Base-by-base conservation (phyloP, 2,888 invertebrate species). In the Pheosia tremula region DNA sequence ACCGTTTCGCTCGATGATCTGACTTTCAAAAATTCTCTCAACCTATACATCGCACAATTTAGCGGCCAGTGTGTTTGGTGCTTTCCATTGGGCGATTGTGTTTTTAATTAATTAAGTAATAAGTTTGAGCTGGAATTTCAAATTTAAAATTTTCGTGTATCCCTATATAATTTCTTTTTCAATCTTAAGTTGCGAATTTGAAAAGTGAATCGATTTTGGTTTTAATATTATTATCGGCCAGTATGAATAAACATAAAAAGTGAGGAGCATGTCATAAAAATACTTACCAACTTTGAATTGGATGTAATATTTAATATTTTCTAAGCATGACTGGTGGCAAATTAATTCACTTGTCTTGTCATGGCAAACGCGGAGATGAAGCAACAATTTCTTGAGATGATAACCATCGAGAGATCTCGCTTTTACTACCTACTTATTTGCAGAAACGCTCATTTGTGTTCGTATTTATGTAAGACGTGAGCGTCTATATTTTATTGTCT, bases 1-100 rank as follows among this genome's bases (percentile, higher is more conserved):
- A 80, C 75, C 87, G 92, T 91, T 82, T 84, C 90, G 90, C 84
- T 88, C 66, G 75, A 67, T 88, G 86, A 76, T 68, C 81, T 80
- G 80, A 91, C 91, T 92, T 93, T 92, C 92, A 86, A 93, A 93
- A 93, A 90, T 85, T 83, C 86, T 85, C 86, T 81, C 76, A 78
- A 78, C 81, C 77, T 81, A 79, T 79, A 75, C 80, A 69, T 60
- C 67, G 72, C 74, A 79, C 82, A 83, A 84, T 81, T 79, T 24
- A 24, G 76, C 77, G 69, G 73, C 72, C 82, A 86, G 86, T 87
- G 72, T 77, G 81, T 84, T 82, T 77, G 76, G 63, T 72, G 72
- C 74, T 74, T 67, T 75, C 74, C 60, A 50, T 67, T 68, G 68
- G 56, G 68, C 57, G 60, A 55, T 58, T 57, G 57, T 58, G 57